These are phyloP conservation scores for Troides oblongomaculatus DNA, from an alignment of 2,888 invertebrate genomes.

Conservation along the genomic window DNA sequence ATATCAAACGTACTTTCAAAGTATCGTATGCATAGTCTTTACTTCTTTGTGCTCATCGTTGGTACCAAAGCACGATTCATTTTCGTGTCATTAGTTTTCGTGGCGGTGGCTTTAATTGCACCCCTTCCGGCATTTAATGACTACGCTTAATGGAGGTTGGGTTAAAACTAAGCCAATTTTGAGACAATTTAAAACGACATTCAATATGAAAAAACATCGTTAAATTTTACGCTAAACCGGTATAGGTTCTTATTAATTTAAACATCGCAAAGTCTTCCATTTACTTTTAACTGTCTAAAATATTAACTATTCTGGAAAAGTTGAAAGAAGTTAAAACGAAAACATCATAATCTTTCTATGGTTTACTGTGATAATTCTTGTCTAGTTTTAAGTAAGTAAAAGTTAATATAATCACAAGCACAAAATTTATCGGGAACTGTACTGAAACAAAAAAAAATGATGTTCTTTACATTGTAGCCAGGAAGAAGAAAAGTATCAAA, in stretches of 20 bases:
- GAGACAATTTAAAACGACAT: conserved; percentile 8
- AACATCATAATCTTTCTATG: too few relatives aligned
- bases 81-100: conserved; percentile 21
- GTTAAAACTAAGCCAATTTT: conserved; percentile 15
- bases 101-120: conserved; percentile 22
- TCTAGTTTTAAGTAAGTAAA: too few relatives aligned
- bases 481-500: too few relatives aligned
- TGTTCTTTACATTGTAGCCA: too few relatives aligned
- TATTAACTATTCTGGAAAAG: neutral
- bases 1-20: neutral
- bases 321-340: too few relatives aligned
- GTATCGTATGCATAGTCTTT: neutral
- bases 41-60: conserved; percentile 1
- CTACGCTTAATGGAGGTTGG: conserved; percentile 15
- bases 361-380: too few relatives aligned
- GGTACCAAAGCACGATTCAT: conserved; percentile 13
- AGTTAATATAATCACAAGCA: too few relatives aligned
- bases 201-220: neutral
- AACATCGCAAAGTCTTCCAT: neutral
- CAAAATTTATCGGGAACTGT: too few relatives aligned
- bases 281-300: neutral
- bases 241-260: neutral
- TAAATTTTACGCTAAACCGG: neutral
- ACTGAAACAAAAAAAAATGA: too few relatives aligned
- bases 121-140: conserved; percentile 18